Evolutionary conservation across 2,888 invertebrate species (phyloP).

Genomic region (Hydriomena furcata): DNA sequence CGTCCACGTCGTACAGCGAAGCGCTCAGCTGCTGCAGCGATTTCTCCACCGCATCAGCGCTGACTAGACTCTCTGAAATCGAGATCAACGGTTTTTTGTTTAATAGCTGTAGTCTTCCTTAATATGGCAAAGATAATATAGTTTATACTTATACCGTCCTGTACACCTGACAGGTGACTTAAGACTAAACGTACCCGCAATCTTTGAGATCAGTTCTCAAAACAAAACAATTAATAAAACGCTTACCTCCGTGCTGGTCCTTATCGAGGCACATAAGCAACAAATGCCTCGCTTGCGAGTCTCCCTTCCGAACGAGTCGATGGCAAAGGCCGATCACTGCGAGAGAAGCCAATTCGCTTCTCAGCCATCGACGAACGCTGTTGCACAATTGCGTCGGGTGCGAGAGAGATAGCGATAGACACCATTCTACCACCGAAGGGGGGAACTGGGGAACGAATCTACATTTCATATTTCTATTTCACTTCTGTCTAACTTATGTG

Average conservation of each 20-base stretch:
- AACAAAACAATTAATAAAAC: too few relatives aligned
- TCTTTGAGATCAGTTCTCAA: too few relatives aligned
- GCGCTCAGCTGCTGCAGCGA: slow-evolving; percentile 36
- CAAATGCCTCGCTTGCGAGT: slow-evolving; percentile 22
- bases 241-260: slow-evolving; percentile 37
- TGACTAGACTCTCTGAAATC: slow-evolving; percentile 46
- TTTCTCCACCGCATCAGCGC: slow-evolving; percentile 32
- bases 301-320: slow-evolving; percentile 59
- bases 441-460: slow-evolving; percentile 49
- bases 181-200: too few relatives aligned
- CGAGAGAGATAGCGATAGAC: slow-evolving; percentile 64
- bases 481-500: too few relatives aligned
- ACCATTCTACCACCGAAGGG: slow-evolving; percentile 59
- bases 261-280: slow-evolving; percentile 40
- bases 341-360: slow-evolving; percentile 38
- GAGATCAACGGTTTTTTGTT: too few relatives aligned
- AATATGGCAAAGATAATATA: too few relatives aligned
- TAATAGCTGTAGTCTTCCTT: too few relatives aligned
- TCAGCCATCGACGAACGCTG: slow-evolving; percentile 70
- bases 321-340: slow-evolving; percentile 29
- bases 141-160: too few relatives aligned
- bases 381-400: slow-evolving; percentile 59
- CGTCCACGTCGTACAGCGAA: slow-evolving; percentile 26
- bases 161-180: too few relatives aligned
- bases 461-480: too few relatives aligned